Base-by-base conservation (phyloP, 2,888 invertebrate species). In the Koerneria pararmatus region DNA sequence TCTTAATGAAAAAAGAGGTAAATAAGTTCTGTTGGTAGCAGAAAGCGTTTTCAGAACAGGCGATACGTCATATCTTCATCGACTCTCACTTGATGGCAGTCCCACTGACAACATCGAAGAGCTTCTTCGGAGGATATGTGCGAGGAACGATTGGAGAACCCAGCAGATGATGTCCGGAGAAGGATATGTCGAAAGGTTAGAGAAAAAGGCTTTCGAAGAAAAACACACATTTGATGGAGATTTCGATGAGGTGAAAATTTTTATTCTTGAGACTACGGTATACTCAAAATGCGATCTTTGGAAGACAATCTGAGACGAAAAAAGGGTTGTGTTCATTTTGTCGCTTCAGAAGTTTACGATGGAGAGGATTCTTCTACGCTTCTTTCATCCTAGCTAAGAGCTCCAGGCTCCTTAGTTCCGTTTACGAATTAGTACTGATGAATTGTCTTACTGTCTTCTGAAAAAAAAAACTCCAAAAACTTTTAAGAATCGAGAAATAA, bases 51-150 rank as follows among this genome's bases (percentile, higher is more conserved):
- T 63, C 48, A 77, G 75, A 65, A 68, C 54, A n/a, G 65, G 66
- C 1, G 79, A 81, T 67, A 75, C 65, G 60, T 75, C 76, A n/a
- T 81, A 81, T 69, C 58, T 79, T 31, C 60, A 78, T 6, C 29
- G 67, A 22, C 66, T 80, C 15, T 64, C 68, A 49, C 66, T 81
- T 35, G 71, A 63, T 2, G 71, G 67, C 19, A 69, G 46, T n/a
- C 80, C 81, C 8, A 63, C 54, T 15, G 78, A 80, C 68, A 72
- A 80, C 56, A 74, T 80, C 27, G 69, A 75, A 41, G 54, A 78
- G 15, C 71, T 80, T 11, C 60, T 77, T 6, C 68, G 66, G 57
- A 73, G 73, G 3, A 78, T 79, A 60, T 68, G 73, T 22, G 59
- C 71, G 2, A 69, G 70, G 19, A 61, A 73, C 66, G 74, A 81